Conservation (phyloP, 1,140 invertebrate genomes). For the Augochlora pura region DNA sequence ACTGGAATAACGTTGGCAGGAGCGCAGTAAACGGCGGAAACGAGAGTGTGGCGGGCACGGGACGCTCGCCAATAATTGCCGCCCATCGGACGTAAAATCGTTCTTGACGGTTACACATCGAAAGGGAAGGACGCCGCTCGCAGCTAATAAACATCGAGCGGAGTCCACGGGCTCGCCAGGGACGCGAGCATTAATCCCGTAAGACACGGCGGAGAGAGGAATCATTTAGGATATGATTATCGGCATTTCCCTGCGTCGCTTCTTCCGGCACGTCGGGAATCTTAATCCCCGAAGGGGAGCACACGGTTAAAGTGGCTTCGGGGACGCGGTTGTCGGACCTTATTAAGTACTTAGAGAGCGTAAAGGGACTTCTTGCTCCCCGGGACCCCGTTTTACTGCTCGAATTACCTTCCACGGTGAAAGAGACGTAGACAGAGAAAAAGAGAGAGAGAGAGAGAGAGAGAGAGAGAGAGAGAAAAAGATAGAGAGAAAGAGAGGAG, state of each 20-base stretch:
- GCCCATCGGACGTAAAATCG: too few relatives aligned
- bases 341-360: conserved; percentile 66
- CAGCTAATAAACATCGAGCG: too few relatives aligned
- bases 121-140: too few relatives aligned
- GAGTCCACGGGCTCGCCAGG: too few relatives aligned
- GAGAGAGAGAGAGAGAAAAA: not conserved
- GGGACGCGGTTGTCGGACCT: conserved; percentile 51
- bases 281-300: conserved; percentile 55
- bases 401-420: conserved; percentile 57
- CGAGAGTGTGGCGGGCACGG: too few relatives aligned
- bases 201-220: too few relatives aligned
- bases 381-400: conserved; percentile 48
- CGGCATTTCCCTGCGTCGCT: conserved; percentile 28
- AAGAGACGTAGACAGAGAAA: not conserved
- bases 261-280: conserved; percentile 47
- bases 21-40: too few relatives aligned
- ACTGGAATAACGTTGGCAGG: too few relatives aligned
- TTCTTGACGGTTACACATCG: too few relatives aligned
- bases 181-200: too few relatives aligned
- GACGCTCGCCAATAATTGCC: too few relatives aligned
- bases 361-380: conserved; percentile 40
- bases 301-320: conserved; percentile 55
- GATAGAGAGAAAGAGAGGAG: conserved; percentile 8
- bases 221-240: conserved; percentile 35
- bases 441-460: conserved; percentile 12